phyloP scores from a whole-genome alignment of 2,113 vertebrate species.

The Nanorana parkeri region DNA sequence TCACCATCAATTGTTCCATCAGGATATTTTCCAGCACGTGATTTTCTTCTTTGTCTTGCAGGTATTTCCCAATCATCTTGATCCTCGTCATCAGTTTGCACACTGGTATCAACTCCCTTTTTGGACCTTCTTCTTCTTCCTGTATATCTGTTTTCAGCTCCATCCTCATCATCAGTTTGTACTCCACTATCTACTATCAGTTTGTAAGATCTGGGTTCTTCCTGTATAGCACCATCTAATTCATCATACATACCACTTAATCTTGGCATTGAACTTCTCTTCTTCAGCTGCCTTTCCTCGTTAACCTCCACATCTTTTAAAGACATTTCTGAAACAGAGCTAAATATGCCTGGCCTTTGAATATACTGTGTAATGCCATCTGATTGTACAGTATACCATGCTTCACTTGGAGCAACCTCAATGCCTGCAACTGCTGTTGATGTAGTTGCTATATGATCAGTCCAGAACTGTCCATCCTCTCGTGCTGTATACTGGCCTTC shows the following conservation, averaged over 20 bases:
- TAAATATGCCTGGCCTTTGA: slow-evolving; percentile 73
- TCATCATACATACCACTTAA: slow-evolving; percentile 78
- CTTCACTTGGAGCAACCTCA: slow-evolving; percentile 75
- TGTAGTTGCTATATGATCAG: slow-evolving; percentile 76
- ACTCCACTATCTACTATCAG: slow-evolving; percentile 92
- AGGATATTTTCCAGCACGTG: slow-evolving; percentile 83
- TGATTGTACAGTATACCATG: slow-evolving; percentile 80
- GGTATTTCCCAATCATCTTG: slow-evolving; percentile 95
- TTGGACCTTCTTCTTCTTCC: slow-evolving; percentile 85
- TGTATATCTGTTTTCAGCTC: slow-evolving; percentile 80
- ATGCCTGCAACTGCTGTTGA: slow-evolving; percentile 74
- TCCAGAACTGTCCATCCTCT: slow-evolving; percentile 90
- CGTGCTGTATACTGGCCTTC: slow-evolving; percentile 85
- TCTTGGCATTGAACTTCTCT: slow-evolving; percentile 77
- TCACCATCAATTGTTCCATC: slow-evolving; percentile 73
- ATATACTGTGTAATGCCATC: slow-evolving; percentile 78
- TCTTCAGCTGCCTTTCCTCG: slow-evolving; percentile 78
- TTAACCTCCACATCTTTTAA: slow-evolving; percentile 80
- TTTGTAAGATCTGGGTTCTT: slow-evolving; percentile 75
- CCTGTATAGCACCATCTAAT: slow-evolving; percentile 70
- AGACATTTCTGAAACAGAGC: slow-evolving; percentile 82
- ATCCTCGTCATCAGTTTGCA: slow-evolving; percentile 96
- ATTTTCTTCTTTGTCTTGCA: slow-evolving; percentile 82
- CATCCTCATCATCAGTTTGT: slow-evolving; percentile 97
- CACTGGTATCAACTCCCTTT: slow-evolving; percentile 89